Percentiles rank a stretch among this genome's conserved stretches.
These are phyloP conservation scores for Phengaris alcon DNA, from an alignment of 2,888 invertebrate species.

Conservation along the genomic window DNA sequence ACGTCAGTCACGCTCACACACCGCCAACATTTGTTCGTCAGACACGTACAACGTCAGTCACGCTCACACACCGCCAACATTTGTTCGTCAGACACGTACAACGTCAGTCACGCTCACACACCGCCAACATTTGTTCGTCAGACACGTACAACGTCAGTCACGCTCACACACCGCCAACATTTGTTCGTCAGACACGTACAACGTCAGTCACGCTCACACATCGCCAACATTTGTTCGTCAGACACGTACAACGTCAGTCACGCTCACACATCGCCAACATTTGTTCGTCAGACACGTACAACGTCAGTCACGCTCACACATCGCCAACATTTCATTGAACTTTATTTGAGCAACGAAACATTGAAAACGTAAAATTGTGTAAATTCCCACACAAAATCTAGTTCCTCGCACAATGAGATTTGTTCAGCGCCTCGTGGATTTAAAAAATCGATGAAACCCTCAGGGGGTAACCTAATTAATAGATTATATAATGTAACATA, in stretches of 20 bases:
- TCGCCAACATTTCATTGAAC: neutral
- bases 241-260: neutral
- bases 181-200: neutral
- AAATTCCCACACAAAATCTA: neutral
- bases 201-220: neutral
- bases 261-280: too few species aligned
- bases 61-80: too few species aligned
- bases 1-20: neutral
- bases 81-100: neutral
- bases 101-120: neutral
- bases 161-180: too few species aligned
- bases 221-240: too few species aligned
- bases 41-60: neutral
- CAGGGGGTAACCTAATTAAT: too few species aligned
- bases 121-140: too few species aligned
- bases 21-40: too few species aligned
- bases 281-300: neutral
- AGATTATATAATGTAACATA: too few species aligned
- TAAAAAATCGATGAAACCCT: too few species aligned
- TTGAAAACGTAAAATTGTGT: neutral
- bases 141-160: neutral
- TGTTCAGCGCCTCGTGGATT: neutral
- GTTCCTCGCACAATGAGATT: constrained; percentile 5
- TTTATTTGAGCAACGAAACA: neutral
- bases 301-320: neutral